Percentiles rank a stretch among this genome's conserved stretches.
These are phyloP conservation scores for Nerophis lumbriciformis DNA, from an alignment of 2,113 vertebrate species.

Conservation along the genomic window DNA sequence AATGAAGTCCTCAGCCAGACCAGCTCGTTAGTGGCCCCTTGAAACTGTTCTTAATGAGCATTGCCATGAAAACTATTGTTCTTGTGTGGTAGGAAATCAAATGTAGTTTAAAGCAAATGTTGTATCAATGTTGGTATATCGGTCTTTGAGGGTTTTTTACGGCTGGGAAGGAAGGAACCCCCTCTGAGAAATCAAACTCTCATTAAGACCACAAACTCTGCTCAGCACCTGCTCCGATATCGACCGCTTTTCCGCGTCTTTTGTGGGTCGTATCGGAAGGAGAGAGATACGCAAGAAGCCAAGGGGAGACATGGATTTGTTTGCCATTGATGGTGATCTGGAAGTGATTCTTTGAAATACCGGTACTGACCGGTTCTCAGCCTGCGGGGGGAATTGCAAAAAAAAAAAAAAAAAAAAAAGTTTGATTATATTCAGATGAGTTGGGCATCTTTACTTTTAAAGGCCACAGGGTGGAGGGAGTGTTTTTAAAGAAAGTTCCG, in stretches of 20 bases:
- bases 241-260: slow-evolving; percentile 24
- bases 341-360: no score
- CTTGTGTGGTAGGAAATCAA: slow-evolving; percentile 48
- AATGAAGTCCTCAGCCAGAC: slow-evolving; percentile 31
- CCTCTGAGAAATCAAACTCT: slow-evolving; percentile 60
- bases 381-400: no score
- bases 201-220: slow-evolving; percentile 53
- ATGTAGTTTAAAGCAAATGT: slow-evolving; percentile 40
- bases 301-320: slow-evolving; percentile 34
- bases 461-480: no score
- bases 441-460: no score
- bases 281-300: slow-evolving; percentile 17
- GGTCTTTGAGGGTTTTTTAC: slow-evolving; percentile 46
- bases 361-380: no score
- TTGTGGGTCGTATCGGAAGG: slow-evolving; percentile 10
- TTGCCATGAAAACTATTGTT: slow-evolving; percentile 60
- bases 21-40: slow-evolving; percentile 43
- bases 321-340: slow-evolving; percentile 31
- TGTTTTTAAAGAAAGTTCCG: background rate
- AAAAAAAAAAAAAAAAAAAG: slow-evolving; percentile 4
- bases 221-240: slow-evolving; percentile 51
- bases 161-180: slow-evolving; percentile 20
- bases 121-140: slow-evolving; percentile 45
- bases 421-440: background rate
- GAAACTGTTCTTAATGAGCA: slow-evolving; percentile 45